Conservation (phyloP, 2,113 vertebrate genomes). For the Gobius niger region DNA sequence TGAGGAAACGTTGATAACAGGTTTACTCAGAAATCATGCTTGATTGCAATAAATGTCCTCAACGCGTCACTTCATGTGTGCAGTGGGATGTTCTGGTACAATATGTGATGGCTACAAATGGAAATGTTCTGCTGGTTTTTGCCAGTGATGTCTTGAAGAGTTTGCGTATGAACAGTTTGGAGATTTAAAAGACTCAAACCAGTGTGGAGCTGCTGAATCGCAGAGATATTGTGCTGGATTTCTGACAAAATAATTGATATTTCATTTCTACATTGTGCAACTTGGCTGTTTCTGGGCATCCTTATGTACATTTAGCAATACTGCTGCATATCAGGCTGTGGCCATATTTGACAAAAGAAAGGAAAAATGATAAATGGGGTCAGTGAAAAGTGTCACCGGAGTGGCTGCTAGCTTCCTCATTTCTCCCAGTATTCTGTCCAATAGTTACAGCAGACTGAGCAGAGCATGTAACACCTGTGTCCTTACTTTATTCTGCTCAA, state of each 20-base stretch:
- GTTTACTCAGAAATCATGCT: slow-evolving; percentile 50
- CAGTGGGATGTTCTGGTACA: slow-evolving; percentile 17
- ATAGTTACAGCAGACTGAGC: background rate
- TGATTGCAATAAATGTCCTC: slow-evolving; percentile 50
- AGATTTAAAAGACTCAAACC: slow-evolving; percentile 16
- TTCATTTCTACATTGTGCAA: slow-evolving; percentile 5
- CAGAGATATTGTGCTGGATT: slow-evolving; percentile 8
- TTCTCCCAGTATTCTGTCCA: slow-evolving; percentile 7
- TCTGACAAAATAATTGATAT: slow-evolving; percentile 20
- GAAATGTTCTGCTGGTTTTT: slow-evolving; percentile 28
- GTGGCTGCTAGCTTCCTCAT: slow-evolving; percentile 19
- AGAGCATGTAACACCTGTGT: background rate
- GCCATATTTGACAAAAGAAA: slow-evolving; percentile 28
- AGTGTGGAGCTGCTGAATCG: slow-evolving; percentile 12
- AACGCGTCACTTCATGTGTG: slow-evolving; percentile 25
- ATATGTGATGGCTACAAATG: slow-evolving; percentile 33
- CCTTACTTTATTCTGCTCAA: slow-evolving; percentile 26
- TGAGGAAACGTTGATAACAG: slow-evolving; percentile 65
- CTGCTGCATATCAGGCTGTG: slow-evolving; percentile 16
- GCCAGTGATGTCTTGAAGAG: slow-evolving; percentile 7
- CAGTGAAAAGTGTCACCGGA: slow-evolving; percentile 31
- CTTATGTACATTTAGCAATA: slow-evolving; percentile 22
- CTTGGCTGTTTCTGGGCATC: slow-evolving; percentile 16
- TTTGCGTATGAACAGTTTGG: slow-evolving; percentile 23
- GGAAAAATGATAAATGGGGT: slow-evolving; percentile 31